Conservation (phyloP, 2,113 vertebrate species). For the Peucedramus taeniatus region DNA sequence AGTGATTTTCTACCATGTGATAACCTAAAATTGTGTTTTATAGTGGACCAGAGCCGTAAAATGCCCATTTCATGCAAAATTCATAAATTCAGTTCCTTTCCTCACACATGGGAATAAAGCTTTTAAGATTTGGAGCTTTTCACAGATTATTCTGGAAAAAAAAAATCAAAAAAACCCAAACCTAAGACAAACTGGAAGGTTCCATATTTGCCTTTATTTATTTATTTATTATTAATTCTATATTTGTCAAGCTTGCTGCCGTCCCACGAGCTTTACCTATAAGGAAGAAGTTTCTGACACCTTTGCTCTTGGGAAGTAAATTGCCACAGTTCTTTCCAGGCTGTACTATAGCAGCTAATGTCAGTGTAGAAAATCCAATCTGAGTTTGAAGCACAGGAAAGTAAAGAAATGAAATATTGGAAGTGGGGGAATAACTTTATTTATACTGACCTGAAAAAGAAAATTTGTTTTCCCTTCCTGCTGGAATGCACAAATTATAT, state of each 20-base stretch:
- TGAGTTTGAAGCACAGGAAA: background rate
- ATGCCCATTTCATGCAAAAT: background rate
- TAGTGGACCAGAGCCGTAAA: background rate
- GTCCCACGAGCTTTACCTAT: background rate
- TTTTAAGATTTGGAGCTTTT: background rate
- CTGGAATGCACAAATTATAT: background rate
- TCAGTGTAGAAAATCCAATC: background rate
- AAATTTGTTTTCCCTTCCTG: background rate
- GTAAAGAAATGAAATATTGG: background rate
- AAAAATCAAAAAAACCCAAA: rapidly evolving
- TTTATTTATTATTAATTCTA: background rate
- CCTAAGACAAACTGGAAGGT: background rate
- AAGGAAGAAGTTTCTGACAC: background rate
- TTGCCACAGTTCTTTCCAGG: background rate
- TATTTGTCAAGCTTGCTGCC: background rate
- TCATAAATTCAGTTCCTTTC: background rate
- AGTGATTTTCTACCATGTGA: background rate
- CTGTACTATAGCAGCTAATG: background rate
- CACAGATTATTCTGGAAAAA: background rate
- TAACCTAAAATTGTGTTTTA: background rate
- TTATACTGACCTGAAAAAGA: background rate
- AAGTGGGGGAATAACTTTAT: background rate
- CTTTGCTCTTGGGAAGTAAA: background rate
- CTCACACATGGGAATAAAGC: background rate
- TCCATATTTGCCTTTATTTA: background rate